These are phyloP conservation scores for Callyntrura sp. DNA, from an alignment of 2,888 invertebrate genomes.

Conservation along the genomic window DNA sequence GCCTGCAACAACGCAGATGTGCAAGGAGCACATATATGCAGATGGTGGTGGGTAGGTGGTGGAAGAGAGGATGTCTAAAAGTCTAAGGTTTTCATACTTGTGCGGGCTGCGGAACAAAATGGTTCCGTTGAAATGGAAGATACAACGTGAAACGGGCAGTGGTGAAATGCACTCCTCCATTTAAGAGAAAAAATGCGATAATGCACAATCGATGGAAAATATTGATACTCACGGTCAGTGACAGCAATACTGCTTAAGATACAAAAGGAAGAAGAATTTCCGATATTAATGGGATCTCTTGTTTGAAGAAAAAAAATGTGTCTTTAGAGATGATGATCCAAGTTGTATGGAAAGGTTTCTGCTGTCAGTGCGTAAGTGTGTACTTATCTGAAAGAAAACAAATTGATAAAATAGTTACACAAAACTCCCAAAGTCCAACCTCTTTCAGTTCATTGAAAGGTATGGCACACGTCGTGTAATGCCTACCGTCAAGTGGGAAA, in stretches of 20 bases:
- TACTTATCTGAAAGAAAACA: neutral
- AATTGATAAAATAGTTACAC: slow-evolving; percentile 41
- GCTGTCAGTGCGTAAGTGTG: neutral
- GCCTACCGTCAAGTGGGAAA: no score
- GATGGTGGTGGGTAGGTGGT: no score
- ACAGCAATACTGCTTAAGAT: neutral
- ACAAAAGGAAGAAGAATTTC: neutral
- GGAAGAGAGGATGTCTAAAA: neutral
- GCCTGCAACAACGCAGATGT: neutral
- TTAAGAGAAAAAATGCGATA: no score
- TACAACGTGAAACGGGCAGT: no score
- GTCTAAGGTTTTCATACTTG: no score
- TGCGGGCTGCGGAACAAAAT: no score
- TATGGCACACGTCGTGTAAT: slow-evolving; percentile 47
- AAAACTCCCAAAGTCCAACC: slow-evolving; percentile 62
- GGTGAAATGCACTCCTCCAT: no score
- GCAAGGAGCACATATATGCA: no score
- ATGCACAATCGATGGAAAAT: no score
- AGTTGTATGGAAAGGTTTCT: neutral
- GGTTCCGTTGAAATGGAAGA: no score
- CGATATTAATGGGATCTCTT: slow-evolving; percentile 40
- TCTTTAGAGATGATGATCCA: neutral
- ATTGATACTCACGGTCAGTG: neutral
- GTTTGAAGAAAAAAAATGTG: neutral
- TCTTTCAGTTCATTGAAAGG: slow-evolving; percentile 35